phyloP scores from a whole-genome alignment of 2,888 invertebrate genomes.

The Amblyjoppa fuscipennis region DNA sequence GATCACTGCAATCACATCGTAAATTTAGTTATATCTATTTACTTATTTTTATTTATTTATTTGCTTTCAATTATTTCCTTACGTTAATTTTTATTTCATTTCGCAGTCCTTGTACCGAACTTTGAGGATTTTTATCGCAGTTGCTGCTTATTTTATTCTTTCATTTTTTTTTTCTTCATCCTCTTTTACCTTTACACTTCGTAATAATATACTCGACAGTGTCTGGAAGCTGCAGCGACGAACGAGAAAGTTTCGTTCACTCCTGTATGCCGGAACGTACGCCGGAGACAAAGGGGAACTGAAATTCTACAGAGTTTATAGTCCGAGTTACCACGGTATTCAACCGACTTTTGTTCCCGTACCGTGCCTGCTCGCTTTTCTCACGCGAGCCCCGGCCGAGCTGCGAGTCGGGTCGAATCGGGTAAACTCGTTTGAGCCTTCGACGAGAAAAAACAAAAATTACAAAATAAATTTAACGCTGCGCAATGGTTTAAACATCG shows the following conservation, averaged over 20 bases:
- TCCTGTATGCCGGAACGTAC: background rate
- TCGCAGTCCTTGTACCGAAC: background rate
- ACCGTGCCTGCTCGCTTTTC: background rate
- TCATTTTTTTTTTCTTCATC: background rate
- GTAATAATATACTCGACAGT: background rate
- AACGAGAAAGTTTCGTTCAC: slow-evolving; percentile 7
- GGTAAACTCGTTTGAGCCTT: background rate
- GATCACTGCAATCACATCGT: no score
- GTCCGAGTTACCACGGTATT: background rate
- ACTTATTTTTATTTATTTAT: no score
- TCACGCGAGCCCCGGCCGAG: background rate
- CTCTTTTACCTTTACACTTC: background rate
- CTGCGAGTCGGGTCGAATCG: background rate
- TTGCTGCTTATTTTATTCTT: background rate
- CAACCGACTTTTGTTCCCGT: slow-evolving; percentile 2
- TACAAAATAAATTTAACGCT: background rate
- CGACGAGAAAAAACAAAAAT: background rate
- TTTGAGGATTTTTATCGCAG: slow-evolving; percentile 1
- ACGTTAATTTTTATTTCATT: background rate
- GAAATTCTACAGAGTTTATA: slow-evolving; percentile 1
- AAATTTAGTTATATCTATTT: no score
- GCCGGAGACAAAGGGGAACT: background rate
- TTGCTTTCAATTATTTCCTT: no score
- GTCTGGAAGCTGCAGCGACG: background rate
- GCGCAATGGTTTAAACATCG: background rate